A percentile compares a stretch with the other conserved stretches of the same genome.
Conservation (phyloP, 1,140 invertebrate genomes). For the Camponotus pennsylvanicus region DNA sequence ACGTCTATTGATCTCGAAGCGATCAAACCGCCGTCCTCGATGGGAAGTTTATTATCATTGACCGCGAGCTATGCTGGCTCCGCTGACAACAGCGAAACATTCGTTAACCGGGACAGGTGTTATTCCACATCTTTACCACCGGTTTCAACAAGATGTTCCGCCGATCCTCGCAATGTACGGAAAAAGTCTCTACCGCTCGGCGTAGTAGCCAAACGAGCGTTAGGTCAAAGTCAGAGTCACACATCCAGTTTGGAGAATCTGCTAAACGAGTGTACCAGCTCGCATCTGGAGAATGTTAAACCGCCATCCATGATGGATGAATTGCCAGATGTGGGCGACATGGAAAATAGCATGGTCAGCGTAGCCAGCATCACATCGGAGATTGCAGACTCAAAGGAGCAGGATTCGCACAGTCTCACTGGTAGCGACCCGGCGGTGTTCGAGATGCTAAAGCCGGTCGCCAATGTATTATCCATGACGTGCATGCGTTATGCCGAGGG, state of each 20-base stretch:
- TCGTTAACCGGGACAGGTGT: slow-evolving; percentile 79
- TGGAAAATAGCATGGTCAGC: slow-evolving; percentile 93
- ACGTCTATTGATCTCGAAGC: slow-evolving; percentile 90
- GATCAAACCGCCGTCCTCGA: slow-evolving; percentile 92
- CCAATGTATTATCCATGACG: slow-evolving; percentile 82
- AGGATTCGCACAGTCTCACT: slow-evolving; percentile 79
- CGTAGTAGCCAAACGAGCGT: slow-evolving; percentile 90
- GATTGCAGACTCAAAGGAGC: slow-evolving; percentile 87
- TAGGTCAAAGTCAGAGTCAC: slow-evolving; percentile 87
- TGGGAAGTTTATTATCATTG: slow-evolving; percentile 89
- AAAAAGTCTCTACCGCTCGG: slow-evolving; percentile 91
- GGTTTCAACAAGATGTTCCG: slow-evolving; percentile 49
- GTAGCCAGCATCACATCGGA: slow-evolving; percentile 94
- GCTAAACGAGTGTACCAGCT: slow-evolving; percentile 87
- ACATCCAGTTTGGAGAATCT: slow-evolving; percentile 89
- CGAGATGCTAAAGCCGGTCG: slow-evolving; percentile 83
- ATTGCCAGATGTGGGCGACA: slow-evolving; percentile 89
- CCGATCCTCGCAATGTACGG: slow-evolving; percentile 80
- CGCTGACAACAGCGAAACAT: slow-evolving; percentile 65
- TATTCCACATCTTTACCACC: slow-evolving; percentile 77
- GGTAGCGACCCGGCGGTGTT: slow-evolving; percentile 78
- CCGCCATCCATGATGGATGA: slow-evolving; percentile 94
- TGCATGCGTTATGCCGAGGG: slow-evolving; percentile 82
- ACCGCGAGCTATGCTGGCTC: slow-evolving; percentile 86
- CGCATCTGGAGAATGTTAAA: slow-evolving; percentile 92